These are phyloP conservation scores for Heterotilapia buettikoferi DNA, from an alignment of 2,113 vertebrate species.

Conservation along the genomic window DNA sequence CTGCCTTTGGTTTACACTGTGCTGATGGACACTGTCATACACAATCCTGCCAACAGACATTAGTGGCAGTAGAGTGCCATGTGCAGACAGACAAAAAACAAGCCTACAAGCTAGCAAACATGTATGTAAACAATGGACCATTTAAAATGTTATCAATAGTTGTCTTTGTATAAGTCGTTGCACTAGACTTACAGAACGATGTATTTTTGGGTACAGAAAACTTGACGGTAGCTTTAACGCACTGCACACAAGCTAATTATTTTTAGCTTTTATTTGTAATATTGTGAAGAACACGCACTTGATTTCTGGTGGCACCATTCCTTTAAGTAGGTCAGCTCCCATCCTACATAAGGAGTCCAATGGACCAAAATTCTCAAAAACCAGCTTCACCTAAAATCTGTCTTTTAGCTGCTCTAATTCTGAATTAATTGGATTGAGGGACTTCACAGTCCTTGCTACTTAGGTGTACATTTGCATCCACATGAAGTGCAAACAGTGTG, in stretches of 20 bases:
- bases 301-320: neutral
- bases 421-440: neutral
- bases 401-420: neutral
- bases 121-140: neutral
- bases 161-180: neutral
- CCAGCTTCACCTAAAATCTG: neutral
- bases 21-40: neutral
- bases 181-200: neutral
- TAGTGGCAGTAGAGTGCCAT: neutral
- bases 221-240: neutral
- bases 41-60: neutral
- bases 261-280: neutral
- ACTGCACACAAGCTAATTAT: neutral
- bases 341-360: neutral
- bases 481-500: neutral
- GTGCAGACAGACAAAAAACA: neutral
- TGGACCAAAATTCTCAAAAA: neutral
- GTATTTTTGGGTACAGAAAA: neutral
- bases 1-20: neutral
- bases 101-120: neutral
- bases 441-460: slow-evolving; percentile 5
- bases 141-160: neutral
- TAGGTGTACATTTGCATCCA: slow-evolving; percentile 2
- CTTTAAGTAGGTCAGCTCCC: neutral
- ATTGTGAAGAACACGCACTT: neutral